phyloP scores from a whole-genome alignment of 2,888 invertebrate species.

The Coelogynopora nodosa region DNA sequence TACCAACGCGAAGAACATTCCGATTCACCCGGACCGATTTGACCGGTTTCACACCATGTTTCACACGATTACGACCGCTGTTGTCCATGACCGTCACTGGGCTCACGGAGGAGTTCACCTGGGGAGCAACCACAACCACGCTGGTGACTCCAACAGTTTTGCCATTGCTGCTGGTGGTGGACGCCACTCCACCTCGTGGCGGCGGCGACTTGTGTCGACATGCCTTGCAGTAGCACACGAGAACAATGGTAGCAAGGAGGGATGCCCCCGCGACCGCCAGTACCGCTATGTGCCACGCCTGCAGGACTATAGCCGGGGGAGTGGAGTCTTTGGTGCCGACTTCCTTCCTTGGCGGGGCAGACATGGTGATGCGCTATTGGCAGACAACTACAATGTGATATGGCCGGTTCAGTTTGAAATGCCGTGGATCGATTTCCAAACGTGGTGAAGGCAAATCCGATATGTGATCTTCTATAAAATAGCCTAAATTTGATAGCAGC shows the following conservation, averaged over 20 bases:
- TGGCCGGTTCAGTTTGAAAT: too few relatives aligned
- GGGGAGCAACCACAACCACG: neutral
- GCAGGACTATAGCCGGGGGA: neutral
- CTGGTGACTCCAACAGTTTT: neutral
- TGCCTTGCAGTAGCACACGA: slow-evolving; percentile 12
- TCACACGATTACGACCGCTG: neutral
- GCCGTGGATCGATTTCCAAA: too few relatives aligned
- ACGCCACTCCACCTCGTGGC: neutral
- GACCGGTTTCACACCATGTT: neutral
- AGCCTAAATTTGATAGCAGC: too few relatives aligned
- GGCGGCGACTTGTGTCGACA: neutral
- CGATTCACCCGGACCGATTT: neutral
- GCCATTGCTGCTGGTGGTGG: neutral
- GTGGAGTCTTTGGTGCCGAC: too few relatives aligned
- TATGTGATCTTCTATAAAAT: too few relatives aligned
- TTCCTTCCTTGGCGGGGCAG: too few relatives aligned
- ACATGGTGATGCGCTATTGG: too few relatives aligned
- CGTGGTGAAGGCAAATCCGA: too few relatives aligned
- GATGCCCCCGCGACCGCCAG: neutral
- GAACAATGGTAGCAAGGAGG: neutral
- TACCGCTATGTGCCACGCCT: neutral
- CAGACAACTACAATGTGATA: too few relatives aligned
- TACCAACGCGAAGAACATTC: slow-evolving; percentile 3
- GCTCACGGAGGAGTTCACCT: neutral
- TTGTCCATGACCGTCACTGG: neutral